Base-by-base conservation (phyloP, 2,888 invertebrate genomes). In the Sericinus montela region DNA sequence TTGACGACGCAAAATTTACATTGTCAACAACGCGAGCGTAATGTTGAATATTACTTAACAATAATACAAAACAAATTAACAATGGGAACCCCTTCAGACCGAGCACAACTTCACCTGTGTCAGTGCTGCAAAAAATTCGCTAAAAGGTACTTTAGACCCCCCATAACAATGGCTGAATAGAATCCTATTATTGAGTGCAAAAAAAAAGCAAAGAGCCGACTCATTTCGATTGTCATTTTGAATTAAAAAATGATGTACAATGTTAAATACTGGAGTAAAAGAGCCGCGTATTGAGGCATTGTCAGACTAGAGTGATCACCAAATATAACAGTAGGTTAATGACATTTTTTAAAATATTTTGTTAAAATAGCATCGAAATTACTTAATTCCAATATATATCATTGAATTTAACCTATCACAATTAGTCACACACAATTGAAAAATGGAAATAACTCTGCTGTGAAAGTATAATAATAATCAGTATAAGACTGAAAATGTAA, bases 131-230 rank as follows among this genome's bases (percentile, higher is more conserved):
- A 80, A 80, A 80, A 77, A 73, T 46, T 67, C 51, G 72, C 73
- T 57, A 73, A 72, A 62, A 63, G 60, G 55, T 53, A 53, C 53
- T 68, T 64, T 61, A 69, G 79, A 80, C 80, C 80, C 74, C 79
- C 73, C 72, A 55, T 72, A 69, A 81, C 80, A 81, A 82, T 65
- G 53, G 72, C 46, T 66, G 67, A 77, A 79, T 75, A 72, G 67
- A 56, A 56, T 52, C 58, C 60, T 63, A 67, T 72, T 65, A 73
- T 67, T 46, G 48, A 48, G 48, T 19, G 51, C 60, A 78, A 76
- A 73, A 80, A 79, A 79, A 66, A 36, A 50, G 77, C 80, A 80
- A 77, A 74, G 71, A 52, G 60, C 68, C 71, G 68, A 55, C 59
- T 58, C 61, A 63, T 67, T 69, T 61, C 62, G 67, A 68, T 69